Evolutionary conservation across 92 coral and sea anemone species (phyloP).

Genomic region (Muricea muricata): DNA sequence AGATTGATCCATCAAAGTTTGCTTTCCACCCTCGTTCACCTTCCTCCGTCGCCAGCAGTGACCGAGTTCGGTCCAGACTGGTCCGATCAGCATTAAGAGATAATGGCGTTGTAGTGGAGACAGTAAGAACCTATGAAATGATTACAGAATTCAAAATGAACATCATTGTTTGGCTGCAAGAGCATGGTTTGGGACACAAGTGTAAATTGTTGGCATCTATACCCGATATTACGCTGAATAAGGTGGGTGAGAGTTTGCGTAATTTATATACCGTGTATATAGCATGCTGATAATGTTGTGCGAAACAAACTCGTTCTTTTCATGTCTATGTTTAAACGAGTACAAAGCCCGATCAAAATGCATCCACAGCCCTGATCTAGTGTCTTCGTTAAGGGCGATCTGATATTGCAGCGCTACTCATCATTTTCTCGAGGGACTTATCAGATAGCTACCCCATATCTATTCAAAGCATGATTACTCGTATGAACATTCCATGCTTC

Average conservation of each 20-base stretch:
- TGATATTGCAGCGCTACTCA: too few relatives aligned
- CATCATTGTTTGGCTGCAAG: constrained; percentile 72
- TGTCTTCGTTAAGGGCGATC: too few relatives aligned
- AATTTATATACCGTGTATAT: too few relatives aligned
- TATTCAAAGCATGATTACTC: too few relatives aligned
- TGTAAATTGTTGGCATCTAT: constrained; percentile 59
- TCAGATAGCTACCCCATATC: too few relatives aligned
- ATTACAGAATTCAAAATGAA: constrained; percentile 71
- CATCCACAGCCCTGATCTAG: too few relatives aligned
- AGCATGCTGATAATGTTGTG: too few relatives aligned
- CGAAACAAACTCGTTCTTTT: too few relatives aligned
- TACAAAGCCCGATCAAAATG: too few relatives aligned
- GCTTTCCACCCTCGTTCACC: not conserved
- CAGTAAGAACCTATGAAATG: constrained; percentile 78
- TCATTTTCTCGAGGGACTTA: too few relatives aligned
- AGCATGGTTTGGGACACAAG: constrained; percentile 75
- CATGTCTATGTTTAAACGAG: too few relatives aligned
- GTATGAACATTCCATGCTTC: too few relatives aligned
- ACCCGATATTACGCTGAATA: constrained; percentile 68
- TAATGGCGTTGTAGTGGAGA: constrained; percentile 85
- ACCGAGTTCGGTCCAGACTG: constrained; percentile 87
- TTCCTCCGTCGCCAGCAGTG: constrained; percentile 62
- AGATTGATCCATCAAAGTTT: not conserved
- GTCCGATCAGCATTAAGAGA: constrained; percentile 86
- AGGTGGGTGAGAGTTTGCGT: constrained; percentile 68